Evolutionary conservation across 2,113 vertebrate genomes (phyloP), one percentile per base, ranked within the genome.

Genomic region (Peromyscus polionotus): DNA sequence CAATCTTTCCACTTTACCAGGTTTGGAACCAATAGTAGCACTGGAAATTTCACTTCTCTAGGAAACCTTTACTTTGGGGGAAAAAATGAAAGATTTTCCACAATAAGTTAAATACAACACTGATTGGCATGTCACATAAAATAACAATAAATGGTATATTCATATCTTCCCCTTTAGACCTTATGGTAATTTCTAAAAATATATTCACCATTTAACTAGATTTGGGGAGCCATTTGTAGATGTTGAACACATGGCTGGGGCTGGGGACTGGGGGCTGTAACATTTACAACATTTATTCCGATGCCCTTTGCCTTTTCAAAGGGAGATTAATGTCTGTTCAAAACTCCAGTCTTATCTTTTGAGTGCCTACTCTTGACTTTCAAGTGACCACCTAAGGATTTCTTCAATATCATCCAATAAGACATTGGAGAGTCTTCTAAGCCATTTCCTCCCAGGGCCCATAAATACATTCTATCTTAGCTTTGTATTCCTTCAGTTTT

Each of bases 401-500:
- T 94, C 63, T 63, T 88, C 20, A 81, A 77, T 13, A 1, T 10
- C 68, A 6, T 61, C 20, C 16, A 51, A 22, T 48, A 24, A 91
- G 10, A 77, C 12, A 5, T 12, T 12, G 12, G 12, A 88, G 57
- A 89, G 7, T 61, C 24, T 92, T 92, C 28, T 57, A 33, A 63
- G 36, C 20, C 7, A 24, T 96, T 67, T 51, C 75, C 26, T 20
- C 13, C 12, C 5, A 26, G 6, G 22, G 22, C 57, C 24, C 26
- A 22, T 85, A 77, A 26, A 81, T 90, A 26, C 42, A 12, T 33
- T 90, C 5, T 11, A 81, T 72, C 45, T 93, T 11, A 75, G 33
- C 16, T 61, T 85, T 45, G 22, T 87, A 14, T 83, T 63, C 20
- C 17, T 94, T 92, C 26, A 68, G 81, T 94, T 94, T 77, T n/a